phyloP scores from a whole-genome alignment of 2,113 vertebrate species.

The Fregata magnificens region DNA sequence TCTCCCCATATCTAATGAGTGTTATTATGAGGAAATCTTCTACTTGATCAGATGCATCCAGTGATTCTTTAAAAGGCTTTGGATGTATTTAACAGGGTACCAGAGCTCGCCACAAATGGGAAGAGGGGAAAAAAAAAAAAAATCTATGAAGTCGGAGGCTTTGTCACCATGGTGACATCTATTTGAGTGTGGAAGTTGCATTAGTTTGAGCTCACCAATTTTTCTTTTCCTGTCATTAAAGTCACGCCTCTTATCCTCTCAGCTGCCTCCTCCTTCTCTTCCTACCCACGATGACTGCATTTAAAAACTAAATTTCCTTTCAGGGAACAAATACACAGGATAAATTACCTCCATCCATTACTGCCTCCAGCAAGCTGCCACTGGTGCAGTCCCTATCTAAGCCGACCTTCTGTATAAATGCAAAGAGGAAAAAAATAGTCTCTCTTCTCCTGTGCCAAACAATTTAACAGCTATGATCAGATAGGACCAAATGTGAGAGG shows the following conservation, averaged over 20 bases:
- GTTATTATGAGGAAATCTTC: neutral
- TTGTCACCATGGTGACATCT: constrained; percentile 30
- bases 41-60: neutral
- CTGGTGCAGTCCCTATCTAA: neutral
- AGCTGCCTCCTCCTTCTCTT: constrained; percentile 13
- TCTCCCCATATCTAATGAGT: neutral
- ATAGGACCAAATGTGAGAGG: neutral
- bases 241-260: neutral
- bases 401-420: neutral
- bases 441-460: neutral
- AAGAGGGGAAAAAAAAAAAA: neutral
- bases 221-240: constrained; percentile 44
- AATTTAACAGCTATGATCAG: neutral
- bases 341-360: neutral
- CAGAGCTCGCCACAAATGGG: constrained; percentile 25
- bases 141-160: constrained; percentile 2
- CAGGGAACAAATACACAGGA: neutral
- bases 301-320: constrained; percentile 1
- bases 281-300: neutral
- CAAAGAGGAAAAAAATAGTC: neutral
- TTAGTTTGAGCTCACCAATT: constrained; percentile 8
- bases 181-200: constrained; percentile 18
- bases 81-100: neutral
- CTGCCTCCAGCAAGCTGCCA: neutral
- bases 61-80: constrained; percentile 17